Evolutionary conservation across 2,797 vertebrate species (phyloP).

Genomic region (Urosaurus nigricauda): DNA sequence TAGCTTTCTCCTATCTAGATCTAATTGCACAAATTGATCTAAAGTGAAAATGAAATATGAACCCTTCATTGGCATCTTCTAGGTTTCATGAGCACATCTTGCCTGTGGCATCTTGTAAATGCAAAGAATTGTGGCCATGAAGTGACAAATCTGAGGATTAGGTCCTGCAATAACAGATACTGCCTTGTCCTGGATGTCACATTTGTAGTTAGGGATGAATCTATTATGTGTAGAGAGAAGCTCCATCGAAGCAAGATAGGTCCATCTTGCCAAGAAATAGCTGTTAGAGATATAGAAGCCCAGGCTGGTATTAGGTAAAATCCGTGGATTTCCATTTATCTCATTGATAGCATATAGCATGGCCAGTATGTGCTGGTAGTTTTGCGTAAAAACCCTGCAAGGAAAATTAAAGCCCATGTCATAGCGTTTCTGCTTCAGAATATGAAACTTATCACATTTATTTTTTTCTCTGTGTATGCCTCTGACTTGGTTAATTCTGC

Average conservation of each 20-base stretch:
- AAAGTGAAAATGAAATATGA: background rate
- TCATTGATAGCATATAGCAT: background rate
- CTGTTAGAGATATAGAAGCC: background rate
- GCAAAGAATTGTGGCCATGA: background rate
- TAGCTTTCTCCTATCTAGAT: too few species aligned
- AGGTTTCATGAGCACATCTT: background rate
- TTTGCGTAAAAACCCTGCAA: background rate
- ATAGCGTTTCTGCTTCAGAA: too few species aligned
- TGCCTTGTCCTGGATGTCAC: background rate
- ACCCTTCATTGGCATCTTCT: background rate
- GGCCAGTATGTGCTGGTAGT: slow-evolving; percentile 5
- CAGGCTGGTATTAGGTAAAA: background rate
- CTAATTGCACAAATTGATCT: too few species aligned
- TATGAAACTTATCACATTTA: background rate
- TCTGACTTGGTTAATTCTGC: too few species aligned
- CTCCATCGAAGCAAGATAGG: background rate
- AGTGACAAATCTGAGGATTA: background rate
- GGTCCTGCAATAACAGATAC: background rate
- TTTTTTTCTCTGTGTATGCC: too few species aligned
- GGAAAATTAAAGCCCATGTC: background rate
- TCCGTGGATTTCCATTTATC: background rate
- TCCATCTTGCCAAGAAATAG: background rate
- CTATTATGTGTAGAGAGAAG: background rate
- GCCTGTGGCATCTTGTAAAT: slow-evolving; percentile 2
- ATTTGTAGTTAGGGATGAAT: slow-evolving; percentile 13